Conservation (phyloP, 2,797 vertebrate genomes). For the Gephyroberyx darwinii region DNA sequence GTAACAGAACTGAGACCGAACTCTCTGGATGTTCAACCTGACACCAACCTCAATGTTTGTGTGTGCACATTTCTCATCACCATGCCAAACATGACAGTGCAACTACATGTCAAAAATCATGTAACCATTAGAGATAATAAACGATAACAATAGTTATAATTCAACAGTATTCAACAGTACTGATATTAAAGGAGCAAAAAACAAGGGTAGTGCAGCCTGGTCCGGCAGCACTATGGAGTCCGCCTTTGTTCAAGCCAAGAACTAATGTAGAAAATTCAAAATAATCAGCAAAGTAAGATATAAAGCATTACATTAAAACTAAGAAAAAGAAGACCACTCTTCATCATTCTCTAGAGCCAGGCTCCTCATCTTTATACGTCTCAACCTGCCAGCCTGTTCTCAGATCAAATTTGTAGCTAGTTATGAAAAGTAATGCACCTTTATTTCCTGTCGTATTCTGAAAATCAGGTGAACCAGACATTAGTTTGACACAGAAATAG, state of each 20-base stretch:
- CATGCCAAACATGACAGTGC: not conserved
- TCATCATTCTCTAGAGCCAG: conserved; percentile 16
- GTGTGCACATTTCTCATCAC: not conserved
- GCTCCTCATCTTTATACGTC: not conserved
- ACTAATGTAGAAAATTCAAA: not conserved
- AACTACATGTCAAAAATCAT: conserved; percentile 7
- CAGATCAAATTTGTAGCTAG: no score
- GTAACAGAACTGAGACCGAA: conserved; percentile 11
- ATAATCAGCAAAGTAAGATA: not conserved
- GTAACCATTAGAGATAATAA: not conserved
- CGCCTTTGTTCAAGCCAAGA: conserved; percentile 9
- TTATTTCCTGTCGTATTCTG: no score
- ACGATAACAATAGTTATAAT: not conserved
- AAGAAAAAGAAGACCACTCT: not conserved
- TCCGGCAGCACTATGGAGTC: conserved; percentile 11
- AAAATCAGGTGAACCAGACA: no score
- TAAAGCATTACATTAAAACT: conserved; percentile 2
- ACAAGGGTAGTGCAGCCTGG: conserved; percentile 13
- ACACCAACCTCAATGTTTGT: conserved; percentile 1
- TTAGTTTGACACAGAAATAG: no score
- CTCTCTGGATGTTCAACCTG: conserved; percentile 7
- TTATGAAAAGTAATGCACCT: no score
- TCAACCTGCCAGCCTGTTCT: not conserved
- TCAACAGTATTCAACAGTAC: conserved; percentile 20
- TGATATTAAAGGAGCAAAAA: conserved; percentile 6